Base-by-base conservation (phyloP, 2,888 invertebrate species). In the Chironomus tentans region DNA sequence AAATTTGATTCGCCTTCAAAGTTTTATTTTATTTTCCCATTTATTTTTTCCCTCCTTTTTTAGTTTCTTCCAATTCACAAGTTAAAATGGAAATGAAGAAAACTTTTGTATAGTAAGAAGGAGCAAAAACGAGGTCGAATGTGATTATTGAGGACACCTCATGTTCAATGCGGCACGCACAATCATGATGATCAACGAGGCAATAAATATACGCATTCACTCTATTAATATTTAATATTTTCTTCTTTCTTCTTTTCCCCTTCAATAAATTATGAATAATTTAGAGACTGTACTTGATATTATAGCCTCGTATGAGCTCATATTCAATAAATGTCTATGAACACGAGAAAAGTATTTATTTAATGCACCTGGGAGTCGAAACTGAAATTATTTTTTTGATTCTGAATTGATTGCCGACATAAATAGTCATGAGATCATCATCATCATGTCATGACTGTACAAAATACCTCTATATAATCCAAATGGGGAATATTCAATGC, bases 201-300 rank as follows among this genome's bases (percentile, higher is more conserved):
- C 74, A 68, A 74, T 74, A 74, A 72, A 65, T 68, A 74, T 65
- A 74, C 65, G 61, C 74, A 62, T 62, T 74, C 48, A 62, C 74
- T 74, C 62, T 48, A 74, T 74, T 68, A 74, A 74, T 74, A 74
- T 74, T 74, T 74, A 48, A 74, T 74, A 61, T 61, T 24, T 24
- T 62, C 61, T 56, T 13, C 56, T 15, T 38, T 56, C 56, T 56
- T 56, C 15, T 15, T 56, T 1, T 56, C 56, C n/a, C 10, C 38
- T 38, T 18, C 65, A 65, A 13, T 18, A 24, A 38, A 28, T 61
- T 28, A 72, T 72, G 72, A 72, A 72, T 72, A 62, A 62, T 72
- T 72, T 38, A 72, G 21, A 21, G 65, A 24, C 7, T 21, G 65
- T 22, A 65, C 18, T 56, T 56, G 56, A 18, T 56, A 15, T 56